Conservation (phyloP, 2,888 invertebrate species). For the Drosophila diplacantha region DNA sequence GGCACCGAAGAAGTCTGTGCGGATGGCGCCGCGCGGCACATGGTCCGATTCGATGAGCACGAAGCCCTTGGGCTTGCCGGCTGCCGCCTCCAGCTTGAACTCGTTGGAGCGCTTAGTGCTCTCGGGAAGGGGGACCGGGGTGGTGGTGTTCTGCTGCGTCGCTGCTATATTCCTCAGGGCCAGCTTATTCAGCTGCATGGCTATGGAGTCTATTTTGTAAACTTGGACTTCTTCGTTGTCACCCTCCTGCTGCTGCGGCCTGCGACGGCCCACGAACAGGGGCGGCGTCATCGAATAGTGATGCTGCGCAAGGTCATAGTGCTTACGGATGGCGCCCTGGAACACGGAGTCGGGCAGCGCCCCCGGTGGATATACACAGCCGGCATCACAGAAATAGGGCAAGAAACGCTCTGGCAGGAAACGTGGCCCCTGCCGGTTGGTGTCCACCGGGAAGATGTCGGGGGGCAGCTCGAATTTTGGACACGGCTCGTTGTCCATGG, state of each 20-base stretch:
- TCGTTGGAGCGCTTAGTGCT: constrained; percentile 1
- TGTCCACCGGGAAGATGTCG: not conserved
- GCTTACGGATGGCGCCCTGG: not conserved
- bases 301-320: not conserved
- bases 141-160: not conserved
- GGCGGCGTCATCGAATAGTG: constrained; percentile 30
- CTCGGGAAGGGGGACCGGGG: not conserved
- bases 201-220: not conserved
- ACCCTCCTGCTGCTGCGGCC: not conserved
- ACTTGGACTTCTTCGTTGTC: not conserved
- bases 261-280: constrained; percentile 38
- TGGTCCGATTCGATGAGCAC: not conserved
- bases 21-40: not conserved
- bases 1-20: not conserved
- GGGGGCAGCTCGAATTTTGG: not conserved
- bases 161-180: not conserved
- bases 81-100: not conserved
- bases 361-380: constrained; percentile 12
- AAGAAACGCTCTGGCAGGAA: constrained; percentile 8
- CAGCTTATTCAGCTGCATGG: not conserved
- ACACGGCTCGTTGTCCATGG: constrained; percentile 4
- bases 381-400: constrained; percentile 7
- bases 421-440: constrained; percentile 8
- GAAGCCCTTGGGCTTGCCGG: constrained; percentile 4
- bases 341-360: not conserved